These are phyloP conservation scores for Glaucidium brasilianum DNA, from an alignment of 2,113 vertebrate genomes.

Conservation along the genomic window DNA sequence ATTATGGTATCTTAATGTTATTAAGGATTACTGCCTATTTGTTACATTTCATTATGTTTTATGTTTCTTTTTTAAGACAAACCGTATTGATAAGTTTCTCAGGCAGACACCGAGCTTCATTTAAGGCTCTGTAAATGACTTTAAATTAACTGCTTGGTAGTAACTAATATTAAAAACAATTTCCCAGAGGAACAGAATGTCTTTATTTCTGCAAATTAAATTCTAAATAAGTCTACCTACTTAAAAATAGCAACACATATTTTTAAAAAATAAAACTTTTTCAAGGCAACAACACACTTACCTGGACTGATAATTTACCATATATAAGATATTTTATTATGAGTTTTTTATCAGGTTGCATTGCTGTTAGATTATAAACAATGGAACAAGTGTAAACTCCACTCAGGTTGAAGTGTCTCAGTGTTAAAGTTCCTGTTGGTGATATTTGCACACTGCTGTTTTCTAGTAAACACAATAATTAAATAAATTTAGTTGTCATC, in stretches of 20 bases:
- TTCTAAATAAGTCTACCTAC: background rate
- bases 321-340: conserved; percentile 55
- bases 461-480: conserved; percentile 35
- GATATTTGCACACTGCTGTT: conserved; percentile 51
- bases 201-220: background rate
- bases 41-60: background rate
- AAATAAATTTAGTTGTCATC: background rate
- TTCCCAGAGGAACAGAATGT: background rate
- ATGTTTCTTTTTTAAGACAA: background rate
- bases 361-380: conserved; percentile 47
- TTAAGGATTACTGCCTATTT: background rate
- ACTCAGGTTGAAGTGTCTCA: conserved; percentile 57
- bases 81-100: background rate
- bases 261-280: background rate
- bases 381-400: conserved; percentile 51
- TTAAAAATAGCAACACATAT: background rate
- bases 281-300: background rate
- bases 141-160: background rate
- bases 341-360: conserved; percentile 22
- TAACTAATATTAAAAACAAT: background rate
- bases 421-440: conserved; percentile 60
- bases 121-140: background rate
- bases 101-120: background rate
- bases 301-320: conserved; percentile 5
- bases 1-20: background rate